Conservation (phyloP, 2,797 vertebrate genomes). For the Cynodonichthys magdalenae region DNA sequence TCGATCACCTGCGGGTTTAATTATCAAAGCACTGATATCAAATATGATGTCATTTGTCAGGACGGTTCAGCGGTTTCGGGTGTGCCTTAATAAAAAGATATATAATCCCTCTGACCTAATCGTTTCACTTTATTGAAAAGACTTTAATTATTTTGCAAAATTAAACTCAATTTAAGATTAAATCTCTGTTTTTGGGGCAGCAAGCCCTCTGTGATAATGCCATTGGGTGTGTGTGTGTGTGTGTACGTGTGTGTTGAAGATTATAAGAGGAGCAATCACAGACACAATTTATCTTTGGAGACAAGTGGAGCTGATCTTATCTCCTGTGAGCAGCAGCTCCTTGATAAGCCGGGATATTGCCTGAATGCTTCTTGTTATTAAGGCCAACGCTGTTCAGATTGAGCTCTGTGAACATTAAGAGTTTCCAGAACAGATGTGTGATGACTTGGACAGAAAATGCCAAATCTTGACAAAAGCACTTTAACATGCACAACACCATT, state of each 20-base stretch:
- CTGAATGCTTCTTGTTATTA: conserved; percentile 31
- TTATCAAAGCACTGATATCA: background rate
- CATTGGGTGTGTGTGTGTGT: conserved; percentile 2
- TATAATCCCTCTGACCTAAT: background rate
- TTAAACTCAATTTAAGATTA: conserved; percentile 26
- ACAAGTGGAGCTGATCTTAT: conserved; percentile 51
- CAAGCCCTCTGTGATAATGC: conserved; percentile 18
- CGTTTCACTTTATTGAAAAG: background rate
- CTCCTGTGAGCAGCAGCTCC: conserved; percentile 34
- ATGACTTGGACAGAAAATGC: conserved; percentile 28
- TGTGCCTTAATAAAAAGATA: background rate
- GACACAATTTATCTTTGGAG: conserved; percentile 33
- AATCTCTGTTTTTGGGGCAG: conserved; percentile 22
- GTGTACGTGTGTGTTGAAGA: conserved; percentile 15
- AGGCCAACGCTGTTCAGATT: conserved; percentile 15
- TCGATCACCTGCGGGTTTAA: background rate
- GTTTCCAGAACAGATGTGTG: conserved; percentile 4
- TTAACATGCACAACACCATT: conserved; percentile 22
- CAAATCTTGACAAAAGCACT: conserved; percentile 26
- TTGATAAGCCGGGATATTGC: conserved; percentile 35
- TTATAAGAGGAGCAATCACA: conserved; percentile 41
- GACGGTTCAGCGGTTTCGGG: background rate
- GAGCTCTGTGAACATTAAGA: background rate
- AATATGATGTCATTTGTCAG: background rate
- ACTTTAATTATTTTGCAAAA: conserved; percentile 18